phyloP scores from a whole-genome alignment of 2,888 invertebrate genomes.

The Rugalucina vietnamica region DNA sequence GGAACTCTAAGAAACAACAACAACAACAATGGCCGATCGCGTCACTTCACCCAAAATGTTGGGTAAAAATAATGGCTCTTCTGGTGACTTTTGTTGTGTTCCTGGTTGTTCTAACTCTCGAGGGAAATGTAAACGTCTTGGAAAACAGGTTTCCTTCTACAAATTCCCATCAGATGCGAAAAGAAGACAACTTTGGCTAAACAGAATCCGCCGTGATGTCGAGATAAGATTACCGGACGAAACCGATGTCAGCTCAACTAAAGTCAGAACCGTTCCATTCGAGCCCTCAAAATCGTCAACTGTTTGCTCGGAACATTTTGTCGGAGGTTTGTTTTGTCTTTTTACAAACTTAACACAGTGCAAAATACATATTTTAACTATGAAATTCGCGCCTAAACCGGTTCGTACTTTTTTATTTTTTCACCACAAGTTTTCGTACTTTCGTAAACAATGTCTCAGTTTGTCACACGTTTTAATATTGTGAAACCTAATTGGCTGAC shows the following conservation, averaged over 20 bases:
- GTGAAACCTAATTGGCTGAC: too few relatives aligned
- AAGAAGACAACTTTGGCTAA: not conserved
- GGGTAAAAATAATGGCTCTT: not conserved
- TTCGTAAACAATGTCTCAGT: too few relatives aligned
- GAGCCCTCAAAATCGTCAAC: not conserved
- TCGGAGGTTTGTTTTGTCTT: not conserved
- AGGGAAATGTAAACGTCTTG: not conserved
- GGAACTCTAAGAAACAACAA: too few relatives aligned
- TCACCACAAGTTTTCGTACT: not conserved
- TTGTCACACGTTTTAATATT: too few relatives aligned
- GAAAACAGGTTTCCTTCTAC: not conserved
- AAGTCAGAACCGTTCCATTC: not conserved
- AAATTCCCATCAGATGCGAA: not conserved
- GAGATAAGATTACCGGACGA: not conserved
- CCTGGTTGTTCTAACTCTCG: not conserved
- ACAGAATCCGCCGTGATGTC: not conserved
- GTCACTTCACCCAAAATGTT: not conserved
- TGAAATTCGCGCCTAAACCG: not conserved
- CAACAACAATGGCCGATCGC: not conserved
- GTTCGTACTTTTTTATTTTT: not conserved
- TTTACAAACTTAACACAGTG: not conserved
- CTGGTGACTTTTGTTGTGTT: not conserved
- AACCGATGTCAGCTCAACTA: not conserved
- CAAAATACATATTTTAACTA: not conserved
- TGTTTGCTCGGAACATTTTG: not conserved